These are phyloP conservation scores for Campodea augens DNA, from an alignment of 1,140 invertebrate genomes.

Conservation along the genomic window DNA sequence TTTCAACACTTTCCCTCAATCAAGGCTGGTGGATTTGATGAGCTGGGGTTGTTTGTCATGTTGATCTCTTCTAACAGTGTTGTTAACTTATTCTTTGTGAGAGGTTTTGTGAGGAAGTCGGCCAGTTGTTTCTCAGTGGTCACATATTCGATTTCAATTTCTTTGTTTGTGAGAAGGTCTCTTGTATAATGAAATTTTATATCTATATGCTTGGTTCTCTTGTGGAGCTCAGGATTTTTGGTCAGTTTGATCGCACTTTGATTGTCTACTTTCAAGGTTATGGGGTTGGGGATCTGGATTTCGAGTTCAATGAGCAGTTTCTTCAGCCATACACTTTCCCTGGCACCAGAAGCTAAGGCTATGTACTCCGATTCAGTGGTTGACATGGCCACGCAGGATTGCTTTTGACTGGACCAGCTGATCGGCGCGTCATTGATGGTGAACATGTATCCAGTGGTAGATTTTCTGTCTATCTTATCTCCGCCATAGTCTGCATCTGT, in stretches of 20 bases:
- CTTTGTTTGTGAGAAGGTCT: neutral
- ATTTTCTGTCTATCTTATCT: conserved; percentile 10
- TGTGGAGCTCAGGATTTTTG: conserved; percentile 23
- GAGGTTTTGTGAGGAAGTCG: conserved; percentile 6
- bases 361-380: conserved; percentile 28
- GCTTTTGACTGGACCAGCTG: conserved; percentile 21
- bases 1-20: too few relatives aligned
- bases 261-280: conserved; percentile 19
- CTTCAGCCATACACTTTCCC: conserved; percentile 22
- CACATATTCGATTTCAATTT: conserved; percentile 4
- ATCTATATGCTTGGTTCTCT: conserved; percentile 21
- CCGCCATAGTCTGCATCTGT: conserved; percentile 15
- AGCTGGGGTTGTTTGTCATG: too few relatives aligned
- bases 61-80: too few relatives aligned
- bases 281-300: conserved; percentile 3
- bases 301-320: conserved; percentile 13
- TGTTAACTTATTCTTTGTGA: too few relatives aligned
- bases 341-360: conserved; percentile 22
- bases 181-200: conserved; percentile 13
- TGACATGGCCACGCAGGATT: conserved; percentile 19
- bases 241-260: conserved; percentile 22
- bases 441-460: conserved; percentile 15
- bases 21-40: too few relatives aligned
- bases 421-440: conserved; percentile 16
- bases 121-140: neutral